Conservation (phyloP, 23 tunicate genomes). For the Aplidium turbinatum region DNA sequence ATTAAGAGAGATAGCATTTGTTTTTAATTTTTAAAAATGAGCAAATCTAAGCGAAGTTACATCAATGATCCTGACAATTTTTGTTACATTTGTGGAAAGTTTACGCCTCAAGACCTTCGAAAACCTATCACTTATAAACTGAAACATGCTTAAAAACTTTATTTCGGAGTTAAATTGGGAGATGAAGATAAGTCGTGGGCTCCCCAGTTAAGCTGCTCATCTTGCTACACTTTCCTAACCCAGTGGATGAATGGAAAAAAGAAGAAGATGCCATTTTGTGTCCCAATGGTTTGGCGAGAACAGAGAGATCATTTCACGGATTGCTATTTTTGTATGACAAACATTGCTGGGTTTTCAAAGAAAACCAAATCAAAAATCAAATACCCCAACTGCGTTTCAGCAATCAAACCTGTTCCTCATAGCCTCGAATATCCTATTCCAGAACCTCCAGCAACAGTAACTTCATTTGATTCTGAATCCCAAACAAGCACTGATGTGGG, state of each 20-base stretch:
- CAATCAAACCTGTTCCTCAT: slow-evolving; percentile 26
- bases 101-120: slow-evolving; percentile 1
- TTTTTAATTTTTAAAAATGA: too few relatives aligned
- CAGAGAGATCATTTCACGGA: slow-evolving; percentile 9
- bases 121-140: not conserved
- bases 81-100: slow-evolving; percentile 30
- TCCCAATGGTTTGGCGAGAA: slow-evolving; percentile 22
- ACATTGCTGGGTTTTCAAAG: slow-evolving; percentile 4
- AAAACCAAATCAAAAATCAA: slow-evolving; percentile 20
- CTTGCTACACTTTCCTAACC: slow-evolving; percentile 5
- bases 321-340: slow-evolving; percentile 28
- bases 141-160: slow-evolving; percentile 24
- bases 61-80: slow-evolving; percentile 1
- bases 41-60: not conserved
- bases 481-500: slow-evolving; percentile 25
- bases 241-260: slow-evolving; percentile 37
- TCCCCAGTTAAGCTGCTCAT: slow-evolving; percentile 9
- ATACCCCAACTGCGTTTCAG: slow-evolving; percentile 9
- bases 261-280: slow-evolving; percentile 34
- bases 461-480: slow-evolving; percentile 7
- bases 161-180: slow-evolving; percentile 16
- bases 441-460: not conserved
- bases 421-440: slow-evolving; percentile 4
- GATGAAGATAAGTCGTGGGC: slow-evolving; percentile 39
- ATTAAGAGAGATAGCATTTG: too few relatives aligned